A percentile compares a stretch with the other conserved stretches of the same genome.
Conservation (phyloP, 2,888 invertebrate genomes). For the Amphimallon solstitiale region DNA sequence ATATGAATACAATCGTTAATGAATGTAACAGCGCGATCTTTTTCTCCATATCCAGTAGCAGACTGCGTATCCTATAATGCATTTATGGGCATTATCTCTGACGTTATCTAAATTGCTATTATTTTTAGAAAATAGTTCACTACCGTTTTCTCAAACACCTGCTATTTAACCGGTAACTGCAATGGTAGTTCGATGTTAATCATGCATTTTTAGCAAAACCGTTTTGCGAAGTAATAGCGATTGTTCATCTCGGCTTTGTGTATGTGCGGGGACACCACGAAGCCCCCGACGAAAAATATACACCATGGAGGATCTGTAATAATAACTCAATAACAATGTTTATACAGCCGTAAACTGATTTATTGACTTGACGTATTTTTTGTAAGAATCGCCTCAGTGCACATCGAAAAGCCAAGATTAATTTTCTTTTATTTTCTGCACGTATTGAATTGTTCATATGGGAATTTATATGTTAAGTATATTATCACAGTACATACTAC, state of each 20-base stretch:
- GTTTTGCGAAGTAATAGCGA: neutral
- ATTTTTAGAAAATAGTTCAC: constrained; percentile 35
- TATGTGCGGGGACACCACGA: neutral
- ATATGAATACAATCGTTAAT: constrained; percentile 29
- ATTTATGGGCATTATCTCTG: constrained; percentile 27
- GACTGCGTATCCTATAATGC: constrained; percentile 24
- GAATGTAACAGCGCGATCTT: constrained; percentile 13
- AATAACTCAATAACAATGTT: constrained; percentile 14
- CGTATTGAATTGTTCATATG: too few species aligned
- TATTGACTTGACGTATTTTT: neutral
- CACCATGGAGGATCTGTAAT: neutral
- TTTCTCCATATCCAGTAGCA: constrained; percentile 34
- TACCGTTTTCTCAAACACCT: constrained; percentile 40
- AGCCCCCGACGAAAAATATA: neutral
- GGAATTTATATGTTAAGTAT: too few species aligned
- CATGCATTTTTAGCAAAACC: constrained; percentile 24
- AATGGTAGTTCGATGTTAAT: constrained; percentile 10
- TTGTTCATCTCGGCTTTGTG: neutral
- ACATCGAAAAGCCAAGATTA: neutral
- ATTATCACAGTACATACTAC: too few species aligned
- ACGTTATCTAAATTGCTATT: constrained; percentile 34
- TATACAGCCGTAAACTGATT: constrained; percentile 10
- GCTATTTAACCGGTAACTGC: constrained; percentile 31
- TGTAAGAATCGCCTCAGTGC: neutral
- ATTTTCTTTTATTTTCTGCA: too few species aligned